A percentile compares a stretch with the other conserved stretches of the same genome.
phyloP scores from a whole-genome alignment of 2,888 invertebrate species.

The Ctena decussata region DNA sequence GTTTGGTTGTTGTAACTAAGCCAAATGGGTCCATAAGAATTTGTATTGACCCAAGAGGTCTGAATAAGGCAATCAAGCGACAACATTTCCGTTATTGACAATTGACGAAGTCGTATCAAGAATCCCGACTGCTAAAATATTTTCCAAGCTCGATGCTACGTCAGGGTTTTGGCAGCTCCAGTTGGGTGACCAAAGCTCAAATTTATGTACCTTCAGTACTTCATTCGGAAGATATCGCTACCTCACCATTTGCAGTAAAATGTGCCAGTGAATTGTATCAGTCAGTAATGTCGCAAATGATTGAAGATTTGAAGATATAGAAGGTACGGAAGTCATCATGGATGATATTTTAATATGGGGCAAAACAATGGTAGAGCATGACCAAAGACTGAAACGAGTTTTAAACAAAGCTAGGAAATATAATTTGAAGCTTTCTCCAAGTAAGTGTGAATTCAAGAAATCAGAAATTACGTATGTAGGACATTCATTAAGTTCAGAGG shows the following conservation, averaged over 20 bases:
- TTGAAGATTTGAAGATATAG: constrained; percentile 36
- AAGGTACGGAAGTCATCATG: constrained; percentile 37
- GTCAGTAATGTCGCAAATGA: not conserved
- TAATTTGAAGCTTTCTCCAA: not conserved
- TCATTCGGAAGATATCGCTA: constrained; percentile 45
- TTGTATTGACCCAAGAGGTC: constrained; percentile 64
- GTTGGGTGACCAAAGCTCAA: constrained; percentile 26
- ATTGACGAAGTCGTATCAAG: constrained; percentile 50
- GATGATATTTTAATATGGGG: constrained; percentile 53
- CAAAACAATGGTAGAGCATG: too few species aligned
- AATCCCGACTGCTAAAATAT: constrained; percentile 50
- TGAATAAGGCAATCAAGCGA: constrained; percentile 56
- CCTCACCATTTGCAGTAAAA: constrained; percentile 50
- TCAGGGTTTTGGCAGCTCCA: constrained; percentile 42
- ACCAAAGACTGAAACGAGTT: constrained; percentile 22
- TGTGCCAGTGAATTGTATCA: constrained; percentile 44
- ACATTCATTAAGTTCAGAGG: not conserved
- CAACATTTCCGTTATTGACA: constrained; percentile 56
- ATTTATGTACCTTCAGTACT: constrained; percentile 46
- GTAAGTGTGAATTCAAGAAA: constrained; percentile 34
- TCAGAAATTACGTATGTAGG: not conserved
- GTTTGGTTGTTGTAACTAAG: constrained; percentile 60
- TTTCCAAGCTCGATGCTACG: constrained; percentile 42
- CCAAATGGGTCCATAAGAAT: constrained; percentile 24
- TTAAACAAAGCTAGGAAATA: not conserved